A percentile compares a stretch with the other conserved stretches of the same genome.
These are phyloP conservation scores for Dromaius novaehollandiae DNA, from an alignment of 2,113 vertebrate species.

Conservation along the genomic window DNA sequence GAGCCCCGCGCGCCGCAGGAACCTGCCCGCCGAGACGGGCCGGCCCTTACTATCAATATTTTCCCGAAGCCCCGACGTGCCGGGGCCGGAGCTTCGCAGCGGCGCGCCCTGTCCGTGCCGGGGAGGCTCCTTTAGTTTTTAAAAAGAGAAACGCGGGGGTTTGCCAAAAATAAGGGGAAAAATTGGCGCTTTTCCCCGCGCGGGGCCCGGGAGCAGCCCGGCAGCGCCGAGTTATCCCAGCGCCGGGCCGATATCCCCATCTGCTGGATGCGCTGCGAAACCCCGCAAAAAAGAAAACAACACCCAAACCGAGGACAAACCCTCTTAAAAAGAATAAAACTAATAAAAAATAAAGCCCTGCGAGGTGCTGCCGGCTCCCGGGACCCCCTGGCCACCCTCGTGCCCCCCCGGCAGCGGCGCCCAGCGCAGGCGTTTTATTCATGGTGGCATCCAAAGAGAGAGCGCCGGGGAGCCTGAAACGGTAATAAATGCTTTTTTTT, in stretches of 20 bases:
- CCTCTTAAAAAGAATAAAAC: too few relatives aligned
- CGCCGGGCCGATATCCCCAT: neutral
- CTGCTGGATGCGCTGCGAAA: neutral
- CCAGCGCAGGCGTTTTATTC: too few relatives aligned
- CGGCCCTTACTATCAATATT: constrained; percentile 8
- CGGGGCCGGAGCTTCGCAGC: fast-evolving
- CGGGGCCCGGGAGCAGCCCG: neutral
- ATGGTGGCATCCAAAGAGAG: neutral
- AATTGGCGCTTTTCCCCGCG: neutral
- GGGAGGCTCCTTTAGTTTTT: neutral
- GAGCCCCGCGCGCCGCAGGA: too few relatives aligned
- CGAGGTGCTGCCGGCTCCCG: too few relatives aligned
- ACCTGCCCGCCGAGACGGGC: neutral
- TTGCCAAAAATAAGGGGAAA: neutral
- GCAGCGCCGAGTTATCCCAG: too few relatives aligned
- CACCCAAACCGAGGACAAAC: too few relatives aligned
- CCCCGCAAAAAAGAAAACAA: too few relatives aligned
- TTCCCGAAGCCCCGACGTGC: neutral
- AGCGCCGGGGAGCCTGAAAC: fast-evolving
- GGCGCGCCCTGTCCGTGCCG: fast-evolving
- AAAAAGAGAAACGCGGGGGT: neutral
- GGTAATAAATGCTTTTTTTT: neutral
- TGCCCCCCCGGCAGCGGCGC: too few relatives aligned
- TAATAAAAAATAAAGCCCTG: too few relatives aligned
- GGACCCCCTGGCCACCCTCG: too few relatives aligned